These are phyloP conservation scores for Dusona sp. DNA, from an alignment of 2,888 invertebrate genomes.

Conservation along the genomic window DNA sequence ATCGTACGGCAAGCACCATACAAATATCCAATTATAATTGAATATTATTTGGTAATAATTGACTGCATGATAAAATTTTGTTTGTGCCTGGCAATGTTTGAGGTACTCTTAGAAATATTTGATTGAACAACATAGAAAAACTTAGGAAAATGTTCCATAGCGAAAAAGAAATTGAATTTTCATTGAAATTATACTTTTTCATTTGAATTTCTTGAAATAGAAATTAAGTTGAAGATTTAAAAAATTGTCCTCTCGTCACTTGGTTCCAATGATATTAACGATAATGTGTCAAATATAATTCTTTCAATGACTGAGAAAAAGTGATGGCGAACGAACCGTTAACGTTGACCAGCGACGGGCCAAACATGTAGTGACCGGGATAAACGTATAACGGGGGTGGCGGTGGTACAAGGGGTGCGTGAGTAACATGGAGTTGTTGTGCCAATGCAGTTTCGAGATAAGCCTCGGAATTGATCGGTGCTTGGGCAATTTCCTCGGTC, in stretches of 20 bases:
- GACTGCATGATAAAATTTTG: not conserved
- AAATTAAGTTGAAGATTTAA: not conserved
- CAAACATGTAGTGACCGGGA: constrained; percentile 86
- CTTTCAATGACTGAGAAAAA: not conserved
- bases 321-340: constrained; percentile 83
- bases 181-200: too few relatives aligned
- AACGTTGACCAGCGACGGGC: constrained; percentile 85
- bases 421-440: constrained; percentile 80
- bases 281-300: not conserved
- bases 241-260: not conserved
- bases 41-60: not conserved
- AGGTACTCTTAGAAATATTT: not conserved
- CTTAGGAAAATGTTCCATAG: not conserved
- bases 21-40: not conserved
- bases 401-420: constrained; percentile 76
- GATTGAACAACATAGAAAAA: not conserved
- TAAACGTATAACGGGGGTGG: constrained; percentile 84
- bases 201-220: not conserved
- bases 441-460: constrained; percentile 73
- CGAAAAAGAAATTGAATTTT: not conserved
- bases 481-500: constrained; percentile 56
- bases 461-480: constrained; percentile 63
- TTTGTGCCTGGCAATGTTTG: not conserved
- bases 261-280: not conserved
- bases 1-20: too few relatives aligned